These are phyloP conservation scores for Erynnis tages DNA, from an alignment of 2,888 invertebrate species.

Conservation along the genomic window DNA sequence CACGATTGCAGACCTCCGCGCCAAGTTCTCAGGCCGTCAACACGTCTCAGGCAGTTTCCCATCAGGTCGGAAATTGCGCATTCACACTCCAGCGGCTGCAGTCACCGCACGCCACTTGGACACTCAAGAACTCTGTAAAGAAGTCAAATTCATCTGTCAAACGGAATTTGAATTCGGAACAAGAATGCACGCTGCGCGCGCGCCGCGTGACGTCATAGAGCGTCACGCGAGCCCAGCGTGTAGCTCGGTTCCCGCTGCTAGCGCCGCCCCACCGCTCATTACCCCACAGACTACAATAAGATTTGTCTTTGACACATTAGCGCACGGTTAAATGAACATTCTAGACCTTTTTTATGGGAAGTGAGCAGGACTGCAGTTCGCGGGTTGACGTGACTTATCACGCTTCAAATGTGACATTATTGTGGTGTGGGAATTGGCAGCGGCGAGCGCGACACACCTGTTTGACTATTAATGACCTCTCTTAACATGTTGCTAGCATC, in stretches of 20 bases:
- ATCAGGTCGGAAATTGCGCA: conserved; percentile 68
- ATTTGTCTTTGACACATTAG: conserved; percentile 56
- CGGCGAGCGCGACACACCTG: background rate
- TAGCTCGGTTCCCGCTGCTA: conserved; percentile 34
- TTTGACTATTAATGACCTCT: too few species aligned
- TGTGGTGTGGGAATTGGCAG: conserved; percentile 32
- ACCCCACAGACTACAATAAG: conserved; percentile 49
- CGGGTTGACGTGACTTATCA: conserved; percentile 49
- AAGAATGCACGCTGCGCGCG: conserved; percentile 58
- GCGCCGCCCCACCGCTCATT: conserved; percentile 41
- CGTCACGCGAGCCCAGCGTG: conserved; percentile 42
- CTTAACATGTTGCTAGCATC: too few species aligned
- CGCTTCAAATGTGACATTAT: conserved; percentile 36
- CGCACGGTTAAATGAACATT: conserved; percentile 69
- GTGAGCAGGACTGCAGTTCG: conserved; percentile 54
- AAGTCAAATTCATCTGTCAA: conserved; percentile 63
- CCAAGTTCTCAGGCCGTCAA: conserved; percentile 46
- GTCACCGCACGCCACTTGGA: conserved; percentile 48
- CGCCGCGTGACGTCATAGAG: conserved; percentile 51
- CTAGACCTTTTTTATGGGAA: conserved; percentile 74
- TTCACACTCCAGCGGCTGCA: conserved; percentile 65
- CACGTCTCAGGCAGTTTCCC: conserved; percentile 52
- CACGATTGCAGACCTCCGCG: background rate
- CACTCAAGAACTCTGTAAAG: conserved; percentile 56
- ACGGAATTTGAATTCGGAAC: conserved; percentile 55